Evolutionary conservation across 2,113 vertebrate species (phyloP).

Genomic region (Hippocampus abdominalis): DNA sequence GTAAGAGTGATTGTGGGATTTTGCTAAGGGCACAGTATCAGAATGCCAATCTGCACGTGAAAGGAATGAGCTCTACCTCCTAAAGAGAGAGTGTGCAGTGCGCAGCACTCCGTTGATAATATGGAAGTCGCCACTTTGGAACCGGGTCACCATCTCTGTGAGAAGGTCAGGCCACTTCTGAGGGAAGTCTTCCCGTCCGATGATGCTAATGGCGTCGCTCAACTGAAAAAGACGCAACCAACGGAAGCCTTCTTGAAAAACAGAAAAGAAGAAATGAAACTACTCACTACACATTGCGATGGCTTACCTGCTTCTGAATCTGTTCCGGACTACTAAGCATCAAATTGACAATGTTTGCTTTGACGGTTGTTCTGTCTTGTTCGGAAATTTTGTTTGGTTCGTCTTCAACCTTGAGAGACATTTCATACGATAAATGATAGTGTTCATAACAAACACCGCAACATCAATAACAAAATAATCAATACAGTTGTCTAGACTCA

Average conservation of each 20-base stretch:
- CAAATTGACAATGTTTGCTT: slow-evolving; percentile 96
- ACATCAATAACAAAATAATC: background rate
- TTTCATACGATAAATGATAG: background rate
- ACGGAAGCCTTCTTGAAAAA: background rate
- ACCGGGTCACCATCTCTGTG: slow-evolving; percentile 96
- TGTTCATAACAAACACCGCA: background rate
- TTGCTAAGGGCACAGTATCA: background rate
- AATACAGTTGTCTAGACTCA: slow-evolving; percentile 64
- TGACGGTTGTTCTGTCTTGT: slow-evolving; percentile 86
- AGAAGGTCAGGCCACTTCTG: slow-evolving; percentile 96
- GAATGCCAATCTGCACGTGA: background rate
- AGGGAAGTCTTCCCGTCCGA: slow-evolving; percentile 95
- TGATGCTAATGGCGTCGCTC: slow-evolving; percentile 98
- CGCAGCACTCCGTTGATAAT: slow-evolving; percentile 96
- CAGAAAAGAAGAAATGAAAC: background rate
- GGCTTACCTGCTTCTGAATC: slow-evolving; percentile 94
- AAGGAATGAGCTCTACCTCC: slow-evolving; percentile 74
- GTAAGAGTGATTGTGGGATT: background rate
- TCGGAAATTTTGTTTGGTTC: slow-evolving; percentile 97
- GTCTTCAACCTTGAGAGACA: slow-evolving; percentile 84
- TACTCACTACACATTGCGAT: background rate
- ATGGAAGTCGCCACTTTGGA: slow-evolving; percentile 95
- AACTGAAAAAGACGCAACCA: slow-evolving; percentile 65
- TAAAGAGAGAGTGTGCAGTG: slow-evolving; percentile 95
- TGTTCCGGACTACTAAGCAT: slow-evolving; percentile 98